A percentile compares a stretch with the other conserved stretches of the same genome.
Conservation (phyloP, 2,797 vertebrate genomes). For the Echiichthys vipera region DNA sequence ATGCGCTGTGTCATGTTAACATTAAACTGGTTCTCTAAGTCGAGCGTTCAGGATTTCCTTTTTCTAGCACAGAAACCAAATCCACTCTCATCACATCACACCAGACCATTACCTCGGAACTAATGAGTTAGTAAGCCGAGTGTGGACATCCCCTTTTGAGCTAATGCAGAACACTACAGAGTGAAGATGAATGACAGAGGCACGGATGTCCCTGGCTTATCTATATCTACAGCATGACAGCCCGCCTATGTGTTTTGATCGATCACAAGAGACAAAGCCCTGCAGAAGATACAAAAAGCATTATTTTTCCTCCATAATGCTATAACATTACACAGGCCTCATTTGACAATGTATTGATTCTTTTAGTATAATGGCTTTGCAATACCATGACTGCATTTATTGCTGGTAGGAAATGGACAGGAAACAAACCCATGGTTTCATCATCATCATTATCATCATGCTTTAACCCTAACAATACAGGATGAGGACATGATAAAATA, state of each 20-base stretch:
- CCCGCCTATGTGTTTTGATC: not conserved
- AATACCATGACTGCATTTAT: not conserved
- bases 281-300: not conserved
- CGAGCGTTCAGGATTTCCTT: not conserved
- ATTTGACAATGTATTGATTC: not conserved
- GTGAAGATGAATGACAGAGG: slow-evolving; percentile 30
- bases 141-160: slow-evolving; percentile 36
- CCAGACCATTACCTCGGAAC: slow-evolving; percentile 33
- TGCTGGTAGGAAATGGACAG: not conserved
- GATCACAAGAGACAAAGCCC: not conserved
- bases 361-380: slow-evolving; percentile 5
- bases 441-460: not conserved
- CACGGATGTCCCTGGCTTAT: slow-evolving; percentile 11
- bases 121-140: slow-evolving; percentile 53
- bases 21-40: slow-evolving; percentile 8
- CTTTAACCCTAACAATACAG: not conserved
- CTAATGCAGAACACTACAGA: slow-evolving; percentile 31
- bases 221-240: not conserved
- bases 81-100: slow-evolving; percentile 34
- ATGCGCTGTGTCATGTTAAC: not conserved
- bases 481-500: no score
- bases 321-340: not conserved
- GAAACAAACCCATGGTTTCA: not conserved
- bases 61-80: slow-evolving; percentile 44
- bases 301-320: not conserved